Evolutionary conservation across 2,113 vertebrate genomes (phyloP).

Genomic region (Anarhynchus alexandrinus): DNA sequence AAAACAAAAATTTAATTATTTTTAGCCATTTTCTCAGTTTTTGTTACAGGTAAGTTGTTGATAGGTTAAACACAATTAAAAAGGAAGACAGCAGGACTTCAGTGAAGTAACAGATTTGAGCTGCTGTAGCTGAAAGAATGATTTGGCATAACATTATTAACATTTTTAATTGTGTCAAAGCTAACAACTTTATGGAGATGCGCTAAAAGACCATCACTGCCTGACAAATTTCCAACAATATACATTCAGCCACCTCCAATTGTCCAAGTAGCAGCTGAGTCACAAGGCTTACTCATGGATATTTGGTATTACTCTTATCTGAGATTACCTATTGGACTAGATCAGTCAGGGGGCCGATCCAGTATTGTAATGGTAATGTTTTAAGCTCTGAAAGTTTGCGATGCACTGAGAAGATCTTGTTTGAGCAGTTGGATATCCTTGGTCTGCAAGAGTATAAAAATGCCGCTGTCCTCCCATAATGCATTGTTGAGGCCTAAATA

Average conservation of each 20-base stretch:
- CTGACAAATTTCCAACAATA: background rate
- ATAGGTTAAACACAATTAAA: background rate
- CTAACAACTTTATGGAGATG: background rate
- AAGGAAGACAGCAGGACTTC: background rate
- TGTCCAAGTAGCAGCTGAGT: background rate
- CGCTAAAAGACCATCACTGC: background rate
- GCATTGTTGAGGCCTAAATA: background rate
- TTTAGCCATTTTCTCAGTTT: background rate
- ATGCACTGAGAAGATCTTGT: background rate
- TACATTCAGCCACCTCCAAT: background rate
- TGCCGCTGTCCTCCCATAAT: background rate
- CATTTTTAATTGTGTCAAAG: background rate
- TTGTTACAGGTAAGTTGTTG: background rate
- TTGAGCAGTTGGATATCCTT: background rate
- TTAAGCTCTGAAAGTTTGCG: background rate
- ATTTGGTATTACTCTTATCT: background rate
- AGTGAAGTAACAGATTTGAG: background rate
- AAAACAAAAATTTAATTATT: no score
- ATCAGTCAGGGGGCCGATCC: background rate
- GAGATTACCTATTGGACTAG: background rate
- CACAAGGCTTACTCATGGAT: background rate
- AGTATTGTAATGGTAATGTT: background rate
- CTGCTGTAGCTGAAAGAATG: background rate
- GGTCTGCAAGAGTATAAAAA: background rate
- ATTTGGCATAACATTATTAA: background rate